These are phyloP conservation scores for Silurus lanzhouensis DNA, from an alignment of 2,797 vertebrate genomes.

Conservation along the genomic window DNA sequence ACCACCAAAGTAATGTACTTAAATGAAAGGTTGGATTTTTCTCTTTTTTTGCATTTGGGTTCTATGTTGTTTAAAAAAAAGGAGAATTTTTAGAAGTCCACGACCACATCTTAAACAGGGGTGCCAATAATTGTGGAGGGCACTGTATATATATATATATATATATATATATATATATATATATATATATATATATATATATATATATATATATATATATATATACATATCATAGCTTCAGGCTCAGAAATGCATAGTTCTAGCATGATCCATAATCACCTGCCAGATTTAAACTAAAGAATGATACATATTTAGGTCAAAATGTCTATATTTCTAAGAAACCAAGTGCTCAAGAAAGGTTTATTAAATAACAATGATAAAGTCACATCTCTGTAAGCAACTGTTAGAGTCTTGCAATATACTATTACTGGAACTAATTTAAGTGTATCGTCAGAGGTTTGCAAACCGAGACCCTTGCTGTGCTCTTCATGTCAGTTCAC, in stretches of 20 bases:
- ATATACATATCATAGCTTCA: too few relatives aligned
- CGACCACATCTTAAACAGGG: too few relatives aligned
- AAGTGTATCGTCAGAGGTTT: slow-evolving; percentile 57
- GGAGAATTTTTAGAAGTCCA: too few relatives aligned
- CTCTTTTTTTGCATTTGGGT: too few relatives aligned
- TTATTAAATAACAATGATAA: slow-evolving; percentile 52
- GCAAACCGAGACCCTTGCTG: slow-evolving; percentile 53
- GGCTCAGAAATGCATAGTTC: neutral
- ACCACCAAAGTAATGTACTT: too few relatives aligned
- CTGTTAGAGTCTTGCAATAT: slow-evolving; percentile 56
- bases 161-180: too few relatives aligned
- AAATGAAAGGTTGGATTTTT: too few relatives aligned
- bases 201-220: too few relatives aligned
- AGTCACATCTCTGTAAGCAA: slow-evolving; percentile 53
- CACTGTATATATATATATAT: too few relatives aligned
- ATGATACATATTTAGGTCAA: slow-evolving; percentile 25
- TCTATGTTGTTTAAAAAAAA: too few relatives aligned
- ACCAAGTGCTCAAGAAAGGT: slow-evolving; percentile 44
- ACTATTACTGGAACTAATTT: slow-evolving; percentile 61
- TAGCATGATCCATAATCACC: slow-evolving; percentile 29
- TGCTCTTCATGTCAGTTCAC: slow-evolving; percentile 50
- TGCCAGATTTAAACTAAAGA: slow-evolving; percentile 24
- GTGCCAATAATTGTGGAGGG: too few relatives aligned
- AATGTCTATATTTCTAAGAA: slow-evolving; percentile 38
- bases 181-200: too few relatives aligned